These are phyloP conservation scores for Pomatostomus ruficeps DNA, from an alignment of 2,113 vertebrate species.

Conservation along the genomic window DNA sequence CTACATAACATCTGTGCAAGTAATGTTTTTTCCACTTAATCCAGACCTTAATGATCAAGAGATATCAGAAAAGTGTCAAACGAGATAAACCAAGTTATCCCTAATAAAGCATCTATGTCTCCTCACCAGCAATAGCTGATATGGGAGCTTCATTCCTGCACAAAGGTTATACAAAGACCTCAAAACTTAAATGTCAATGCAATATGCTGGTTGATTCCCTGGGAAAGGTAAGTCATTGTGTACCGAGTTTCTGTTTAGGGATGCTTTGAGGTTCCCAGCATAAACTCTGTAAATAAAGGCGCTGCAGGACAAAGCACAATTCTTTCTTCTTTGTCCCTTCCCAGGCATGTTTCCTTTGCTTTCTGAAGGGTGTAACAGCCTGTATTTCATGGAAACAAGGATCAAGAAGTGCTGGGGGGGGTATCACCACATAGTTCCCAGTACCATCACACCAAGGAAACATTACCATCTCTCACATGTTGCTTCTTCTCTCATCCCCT, in stretches of 20 bases:
- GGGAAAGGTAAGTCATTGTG: not conserved
- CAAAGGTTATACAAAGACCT: not conserved
- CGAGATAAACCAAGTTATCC: conserved; percentile 41
- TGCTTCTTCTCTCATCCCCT: not conserved
- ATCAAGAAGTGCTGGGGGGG: not conserved
- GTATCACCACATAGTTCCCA: not conserved
- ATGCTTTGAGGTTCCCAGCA: not conserved
- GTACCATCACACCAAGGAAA: not conserved
- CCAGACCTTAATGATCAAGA: conserved; percentile 34
- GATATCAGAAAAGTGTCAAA: conserved; percentile 26
- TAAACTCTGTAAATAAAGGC: not conserved
- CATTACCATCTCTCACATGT: not conserved
- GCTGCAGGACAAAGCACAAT: not conserved
- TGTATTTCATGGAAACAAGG: not conserved
- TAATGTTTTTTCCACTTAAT: conserved; percentile 35
- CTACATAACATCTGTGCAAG: not conserved
- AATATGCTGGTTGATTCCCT: not conserved
- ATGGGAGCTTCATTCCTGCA: conserved; percentile 12
- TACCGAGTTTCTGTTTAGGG: not conserved
- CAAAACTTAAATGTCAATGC: conserved; percentile 5
- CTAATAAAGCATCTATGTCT: not conserved
- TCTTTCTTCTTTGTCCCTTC: not conserved
- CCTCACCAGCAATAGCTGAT: not conserved
- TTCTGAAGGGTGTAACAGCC: not conserved
- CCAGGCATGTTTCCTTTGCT: not conserved